Evolutionary conservation across 2,113 vertebrate genomes (phyloP).

Genomic region (Pseudonaja textilis): DNA sequence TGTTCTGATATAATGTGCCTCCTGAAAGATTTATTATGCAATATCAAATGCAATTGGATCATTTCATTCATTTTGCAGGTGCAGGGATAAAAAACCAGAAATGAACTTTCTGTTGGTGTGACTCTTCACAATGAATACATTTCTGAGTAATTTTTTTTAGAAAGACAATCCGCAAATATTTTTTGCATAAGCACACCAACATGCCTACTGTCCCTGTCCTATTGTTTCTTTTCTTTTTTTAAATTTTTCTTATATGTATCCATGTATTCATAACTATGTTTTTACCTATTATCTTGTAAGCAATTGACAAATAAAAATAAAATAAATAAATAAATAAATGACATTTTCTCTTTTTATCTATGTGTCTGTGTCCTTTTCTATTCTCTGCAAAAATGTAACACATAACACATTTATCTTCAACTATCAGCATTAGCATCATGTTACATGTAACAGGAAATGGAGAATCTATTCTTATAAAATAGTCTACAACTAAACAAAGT

Average conservation of each 20-base stretch:
- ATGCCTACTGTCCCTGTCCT: no score
- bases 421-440: neutral
- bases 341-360: neutral
- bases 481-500: neutral
- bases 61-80: neutral
- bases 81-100: neutral
- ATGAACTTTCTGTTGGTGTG: neutral
- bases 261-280: no score
- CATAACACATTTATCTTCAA: neutral
- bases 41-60: neutral
- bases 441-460: neutral
- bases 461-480: rapidly evolving
- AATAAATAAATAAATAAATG: neutral
- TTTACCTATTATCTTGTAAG: no score
- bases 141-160: neutral
- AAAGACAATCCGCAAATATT: neutral
- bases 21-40: neutral
- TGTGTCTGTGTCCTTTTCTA: neutral
- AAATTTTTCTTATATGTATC: no score
- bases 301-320: no score
- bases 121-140: neutral
- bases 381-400: neutral
- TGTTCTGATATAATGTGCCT: neutral
- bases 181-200: neutral
- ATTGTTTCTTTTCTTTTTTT: no score